Conservation (phyloP, 2,888 invertebrate species). For the Diarsia brunnea region DNA sequence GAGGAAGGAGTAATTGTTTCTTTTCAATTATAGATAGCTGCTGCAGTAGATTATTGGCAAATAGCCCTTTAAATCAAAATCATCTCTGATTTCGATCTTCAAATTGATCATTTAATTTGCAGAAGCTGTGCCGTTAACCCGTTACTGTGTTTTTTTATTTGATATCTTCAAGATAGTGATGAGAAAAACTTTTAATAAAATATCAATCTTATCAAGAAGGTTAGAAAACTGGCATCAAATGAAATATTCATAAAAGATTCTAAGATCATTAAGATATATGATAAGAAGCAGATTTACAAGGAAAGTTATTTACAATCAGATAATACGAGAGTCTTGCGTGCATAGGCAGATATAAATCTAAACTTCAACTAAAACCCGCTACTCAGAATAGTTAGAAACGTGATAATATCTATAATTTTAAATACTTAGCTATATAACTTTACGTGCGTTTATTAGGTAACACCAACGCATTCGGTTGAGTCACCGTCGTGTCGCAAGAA, state of each 20-base stretch:
- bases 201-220: neutral
- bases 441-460: constrained; percentile 54
- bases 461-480: constrained; percentile 37
- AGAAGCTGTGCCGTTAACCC: neutral
- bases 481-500: constrained; percentile 50
- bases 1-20: neutral
- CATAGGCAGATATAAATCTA: constrained; percentile 37
- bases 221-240: constrained; percentile 3
- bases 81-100: neutral
- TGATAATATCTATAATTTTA: constrained; percentile 58
- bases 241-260: constrained; percentile 8
- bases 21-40: neutral
- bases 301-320: constrained; percentile 49
- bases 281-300: constrained; percentile 32
- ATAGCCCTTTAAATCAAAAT: neutral
- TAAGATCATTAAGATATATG: constrained; percentile 23
- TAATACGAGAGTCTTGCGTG: constrained; percentile 46
- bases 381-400: constrained; percentile 58
- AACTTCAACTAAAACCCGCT: constrained; percentile 35
- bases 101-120: neutral
- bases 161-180: neutral
- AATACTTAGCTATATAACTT: constrained; percentile 30
- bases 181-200: neutral
- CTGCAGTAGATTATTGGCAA: neutral
- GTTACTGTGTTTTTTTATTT: neutral